phyloP scores from a whole-genome alignment of 2,113 vertebrate genomes.

The Pangasianodon gigas region DNA sequence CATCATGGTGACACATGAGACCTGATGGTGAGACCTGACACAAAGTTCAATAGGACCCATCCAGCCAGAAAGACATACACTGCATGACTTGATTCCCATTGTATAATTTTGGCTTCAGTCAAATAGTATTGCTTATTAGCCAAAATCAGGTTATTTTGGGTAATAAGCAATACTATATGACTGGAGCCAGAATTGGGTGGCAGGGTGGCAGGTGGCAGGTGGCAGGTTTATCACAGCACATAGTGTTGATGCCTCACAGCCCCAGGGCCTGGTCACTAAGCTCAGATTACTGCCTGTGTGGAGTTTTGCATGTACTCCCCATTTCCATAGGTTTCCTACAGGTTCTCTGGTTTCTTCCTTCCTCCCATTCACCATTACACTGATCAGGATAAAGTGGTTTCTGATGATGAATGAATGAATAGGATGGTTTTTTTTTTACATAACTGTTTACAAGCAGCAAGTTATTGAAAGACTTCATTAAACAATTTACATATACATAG shows the following conservation, averaged over 20 bases:
- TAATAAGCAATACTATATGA: not conserved
- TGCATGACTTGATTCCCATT: not conserved
- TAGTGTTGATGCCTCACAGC: not conserved
- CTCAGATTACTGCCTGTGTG: not conserved
- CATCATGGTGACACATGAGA: not conserved
- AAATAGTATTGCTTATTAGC: slow-evolving; percentile 6
- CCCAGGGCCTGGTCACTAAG: not conserved
- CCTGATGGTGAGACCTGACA: not conserved
- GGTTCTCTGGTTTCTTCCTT: not conserved
- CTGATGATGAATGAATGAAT: not conserved
- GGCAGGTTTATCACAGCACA: not conserved
- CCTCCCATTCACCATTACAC: not conserved
- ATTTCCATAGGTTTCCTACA: not conserved
- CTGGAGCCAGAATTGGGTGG: not conserved
- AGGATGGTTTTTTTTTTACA: not conserved
- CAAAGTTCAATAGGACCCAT: not conserved
- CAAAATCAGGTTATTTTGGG: not conserved
- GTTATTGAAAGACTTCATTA: not conserved
- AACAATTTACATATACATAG: not conserved
- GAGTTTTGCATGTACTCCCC: not conserved
- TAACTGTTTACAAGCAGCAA: not conserved
- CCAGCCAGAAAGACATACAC: not conserved
- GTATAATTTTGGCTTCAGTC: not conserved
- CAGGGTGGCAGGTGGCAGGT: not conserved
- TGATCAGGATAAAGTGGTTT: not conserved